Conservation (phyloP, 2,113 vertebrate genomes). For the Sisor rabdophorus region DNA sequence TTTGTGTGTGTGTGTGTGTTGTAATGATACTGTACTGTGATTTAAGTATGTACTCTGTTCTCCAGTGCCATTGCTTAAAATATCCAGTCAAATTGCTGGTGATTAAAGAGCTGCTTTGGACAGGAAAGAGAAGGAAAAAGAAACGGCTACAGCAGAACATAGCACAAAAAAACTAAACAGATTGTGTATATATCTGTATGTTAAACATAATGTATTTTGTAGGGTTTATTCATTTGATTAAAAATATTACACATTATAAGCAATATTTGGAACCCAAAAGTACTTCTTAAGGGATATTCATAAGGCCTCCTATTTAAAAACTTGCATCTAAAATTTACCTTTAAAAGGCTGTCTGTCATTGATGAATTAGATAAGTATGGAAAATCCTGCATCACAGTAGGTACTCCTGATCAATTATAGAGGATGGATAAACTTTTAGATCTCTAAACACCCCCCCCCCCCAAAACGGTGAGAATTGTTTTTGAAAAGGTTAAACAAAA, state of each 20-base stretch:
- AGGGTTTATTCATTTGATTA: no score
- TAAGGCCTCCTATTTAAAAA: neutral
- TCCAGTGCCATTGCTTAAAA: constrained; percentile 13
- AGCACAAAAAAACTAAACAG: neutral
- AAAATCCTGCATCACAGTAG: neutral
- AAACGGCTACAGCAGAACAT: neutral
- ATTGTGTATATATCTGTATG: neutral
- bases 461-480: neutral
- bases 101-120: constrained; percentile 6
- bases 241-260: no score
- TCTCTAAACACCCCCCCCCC: neutral
- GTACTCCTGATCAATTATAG: neutral
- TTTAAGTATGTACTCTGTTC: neutral
- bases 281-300: neutral
- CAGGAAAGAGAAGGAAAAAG: neutral
- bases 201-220: neutral
- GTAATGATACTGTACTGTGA: constrained; percentile 9
- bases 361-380: no score
- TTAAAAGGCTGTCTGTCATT: no score
- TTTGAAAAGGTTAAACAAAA: neutral
- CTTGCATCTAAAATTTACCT: no score
- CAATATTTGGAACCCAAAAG: no score
- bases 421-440: neutral
- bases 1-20: neutral
- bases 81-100: constrained; percentile 9